phyloP scores from a whole-genome alignment of 2,888 invertebrate species.

The Polietes domitor region DNA sequence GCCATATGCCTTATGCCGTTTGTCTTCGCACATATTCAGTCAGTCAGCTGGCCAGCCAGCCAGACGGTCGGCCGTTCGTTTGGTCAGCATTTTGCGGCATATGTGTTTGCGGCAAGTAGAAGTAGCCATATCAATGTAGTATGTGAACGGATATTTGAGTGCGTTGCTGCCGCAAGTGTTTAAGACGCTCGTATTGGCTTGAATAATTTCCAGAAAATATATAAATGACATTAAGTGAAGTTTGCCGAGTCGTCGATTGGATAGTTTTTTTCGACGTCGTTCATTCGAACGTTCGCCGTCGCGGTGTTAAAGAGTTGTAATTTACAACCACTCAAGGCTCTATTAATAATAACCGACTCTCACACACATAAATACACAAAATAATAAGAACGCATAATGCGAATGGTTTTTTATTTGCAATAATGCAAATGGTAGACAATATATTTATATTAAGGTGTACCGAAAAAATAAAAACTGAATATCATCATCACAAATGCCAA shows the following conservation, averaged over 20 bases:
- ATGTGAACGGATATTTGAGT: constrained; percentile 31
- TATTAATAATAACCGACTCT: constrained; percentile 20
- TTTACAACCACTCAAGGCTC: constrained; percentile 36
- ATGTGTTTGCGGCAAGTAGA: background rate
- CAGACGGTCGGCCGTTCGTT: background rate
- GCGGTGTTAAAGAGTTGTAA: constrained; percentile 47
- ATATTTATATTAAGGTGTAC: too few species aligned
- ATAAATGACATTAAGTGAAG: constrained; percentile 51
- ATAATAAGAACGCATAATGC: constrained; percentile 4
- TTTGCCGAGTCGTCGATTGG: background rate
- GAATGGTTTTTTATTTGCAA: background rate
- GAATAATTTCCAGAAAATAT: constrained; percentile 49
- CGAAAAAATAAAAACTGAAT: too few species aligned
- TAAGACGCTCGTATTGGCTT: constrained; percentile 20
- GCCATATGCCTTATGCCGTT: background rate
- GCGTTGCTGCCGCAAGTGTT: constrained; percentile 30
- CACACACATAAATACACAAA: background rate
- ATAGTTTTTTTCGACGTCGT: background rate
- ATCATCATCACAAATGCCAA: too few species aligned
- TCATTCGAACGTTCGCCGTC: background rate
- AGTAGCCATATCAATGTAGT: background rate
- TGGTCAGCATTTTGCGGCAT: background rate
- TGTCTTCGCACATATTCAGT: background rate
- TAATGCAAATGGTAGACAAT: background rate
- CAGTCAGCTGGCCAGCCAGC: background rate